A percentile compares a stretch with the other conserved stretches of the same genome.
phyloP scores from a whole-genome alignment of 2,888 invertebrate species.

The Sesia apiformis region DNA sequence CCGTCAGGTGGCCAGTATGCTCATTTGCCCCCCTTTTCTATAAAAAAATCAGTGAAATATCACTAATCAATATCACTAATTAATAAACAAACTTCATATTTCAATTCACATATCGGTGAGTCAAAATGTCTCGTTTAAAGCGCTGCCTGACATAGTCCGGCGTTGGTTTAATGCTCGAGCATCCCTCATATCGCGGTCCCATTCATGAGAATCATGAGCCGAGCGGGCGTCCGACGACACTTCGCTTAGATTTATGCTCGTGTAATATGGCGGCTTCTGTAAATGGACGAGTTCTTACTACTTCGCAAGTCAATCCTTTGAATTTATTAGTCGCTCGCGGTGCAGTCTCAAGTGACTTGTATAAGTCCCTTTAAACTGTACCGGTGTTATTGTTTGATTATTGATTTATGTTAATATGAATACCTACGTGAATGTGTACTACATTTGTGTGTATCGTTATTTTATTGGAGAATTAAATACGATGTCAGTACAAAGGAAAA shows the following conservation, averaged over 20 bases:
- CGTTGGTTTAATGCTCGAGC: constrained; percentile 35
- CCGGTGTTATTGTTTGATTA: constrained; percentile 52
- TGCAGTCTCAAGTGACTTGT: constrained; percentile 38
- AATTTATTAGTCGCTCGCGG: constrained; percentile 54
- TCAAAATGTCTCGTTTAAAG: constrained; percentile 56
- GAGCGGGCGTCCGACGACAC: constrained; percentile 45
- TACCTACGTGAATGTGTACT: not conserved
- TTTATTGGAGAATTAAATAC: not conserved
- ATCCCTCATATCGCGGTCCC: constrained; percentile 59
- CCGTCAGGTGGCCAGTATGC: too few species aligned
- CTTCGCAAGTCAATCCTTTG: constrained; percentile 52
- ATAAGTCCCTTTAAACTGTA: constrained; percentile 39
- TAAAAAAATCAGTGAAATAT: too few species aligned
- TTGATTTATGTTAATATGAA: constrained; percentile 40
- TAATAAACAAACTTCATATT: constrained; percentile 38
- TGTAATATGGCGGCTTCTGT: constrained; percentile 62
- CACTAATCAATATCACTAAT: too few species aligned
- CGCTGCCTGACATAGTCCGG: constrained; percentile 33
- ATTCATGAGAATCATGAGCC: constrained; percentile 40
- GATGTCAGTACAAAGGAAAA: too few species aligned
- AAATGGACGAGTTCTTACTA: constrained; percentile 66
- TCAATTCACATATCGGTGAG: constrained; percentile 63
- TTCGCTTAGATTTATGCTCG: constrained; percentile 63
- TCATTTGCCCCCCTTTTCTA: too few species aligned
- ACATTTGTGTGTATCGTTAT: not conserved